These are phyloP conservation scores for Sorex fumeus DNA, from an alignment of 2,113 vertebrate species.

Conservation along the genomic window DNA sequence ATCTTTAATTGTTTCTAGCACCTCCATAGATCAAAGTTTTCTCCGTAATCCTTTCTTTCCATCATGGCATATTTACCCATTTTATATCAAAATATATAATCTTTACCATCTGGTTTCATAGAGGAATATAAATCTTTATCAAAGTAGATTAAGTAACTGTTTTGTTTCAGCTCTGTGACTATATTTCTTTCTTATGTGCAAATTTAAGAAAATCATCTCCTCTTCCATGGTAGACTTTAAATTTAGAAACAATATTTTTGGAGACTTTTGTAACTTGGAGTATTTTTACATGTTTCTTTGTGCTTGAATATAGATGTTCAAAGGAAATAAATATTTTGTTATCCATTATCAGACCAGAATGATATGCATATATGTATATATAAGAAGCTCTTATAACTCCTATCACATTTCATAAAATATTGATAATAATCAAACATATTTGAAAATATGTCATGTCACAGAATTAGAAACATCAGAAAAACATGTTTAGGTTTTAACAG, in stretches of 20 bases:
- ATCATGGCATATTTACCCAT: slow-evolving; percentile 76
- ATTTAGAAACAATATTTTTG: slow-evolving; percentile 57
- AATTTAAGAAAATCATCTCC: slow-evolving; percentile 68
- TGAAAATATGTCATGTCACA: slow-evolving; percentile 22
- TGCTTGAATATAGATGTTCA: slow-evolving; percentile 50
- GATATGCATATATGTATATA: not conserved
- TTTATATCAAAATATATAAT: slow-evolving; percentile 83
- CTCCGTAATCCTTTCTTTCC: slow-evolving; percentile 77
- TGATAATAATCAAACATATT: slow-evolving; percentile 13
- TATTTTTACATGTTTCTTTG: slow-evolving; percentile 54
- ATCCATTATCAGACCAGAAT: not conserved
- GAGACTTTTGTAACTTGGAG: not conserved
- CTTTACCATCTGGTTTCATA: slow-evolving; percentile 77
- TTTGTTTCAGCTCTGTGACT: slow-evolving; percentile 26
- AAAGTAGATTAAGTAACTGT: slow-evolving; percentile 74
- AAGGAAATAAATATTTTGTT: slow-evolving; percentile 51
- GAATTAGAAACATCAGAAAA: slow-evolving; percentile 4
- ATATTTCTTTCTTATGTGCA: slow-evolving; percentile 67
- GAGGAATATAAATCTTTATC: slow-evolving; percentile 81
- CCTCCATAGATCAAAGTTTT: slow-evolving; percentile 82
- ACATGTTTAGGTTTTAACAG: slow-evolving; percentile 26
- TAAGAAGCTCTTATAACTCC: not conserved
- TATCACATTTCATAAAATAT: not conserved
- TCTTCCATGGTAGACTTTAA: slow-evolving; percentile 52
- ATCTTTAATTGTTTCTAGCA: slow-evolving; percentile 82